A percentile compares a stretch with the other conserved stretches of the same genome.
Evolutionary conservation across 2,888 invertebrate genomes (phyloP).

Genomic region (Lasioglossum zephyrum): DNA sequence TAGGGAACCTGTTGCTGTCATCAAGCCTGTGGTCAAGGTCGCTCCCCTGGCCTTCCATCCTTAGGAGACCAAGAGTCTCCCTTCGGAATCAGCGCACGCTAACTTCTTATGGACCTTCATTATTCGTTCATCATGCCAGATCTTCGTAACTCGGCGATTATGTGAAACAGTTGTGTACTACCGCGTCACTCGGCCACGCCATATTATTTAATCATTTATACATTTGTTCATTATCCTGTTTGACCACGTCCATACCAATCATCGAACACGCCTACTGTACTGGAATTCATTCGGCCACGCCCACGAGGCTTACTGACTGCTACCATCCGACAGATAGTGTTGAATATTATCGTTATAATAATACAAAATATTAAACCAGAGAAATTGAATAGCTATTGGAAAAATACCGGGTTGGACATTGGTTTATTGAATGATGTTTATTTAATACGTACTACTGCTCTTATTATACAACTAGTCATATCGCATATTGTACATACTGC

Average conservation of each 20-base stretch:
- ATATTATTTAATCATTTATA: not conserved
- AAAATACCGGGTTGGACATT: not conserved
- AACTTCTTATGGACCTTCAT: conserved; percentile 6
- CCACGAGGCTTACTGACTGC: not conserved
- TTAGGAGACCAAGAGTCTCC: not conserved
- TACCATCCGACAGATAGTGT: not conserved
- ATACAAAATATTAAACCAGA: not conserved
- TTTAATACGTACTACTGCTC: not conserved
- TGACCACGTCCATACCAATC: not conserved
- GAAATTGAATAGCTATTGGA: not conserved
- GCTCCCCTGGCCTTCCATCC: conserved; percentile 61
- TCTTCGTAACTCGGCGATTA: not conserved
- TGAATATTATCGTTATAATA: not conserved
- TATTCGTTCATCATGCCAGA: not conserved
- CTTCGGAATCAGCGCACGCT: too few relatives aligned
- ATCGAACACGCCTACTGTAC: not conserved
- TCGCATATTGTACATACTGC: conserved; percentile 41
- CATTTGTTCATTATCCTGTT: not conserved
- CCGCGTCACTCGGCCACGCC: not conserved
- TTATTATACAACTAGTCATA: conserved; percentile 56
- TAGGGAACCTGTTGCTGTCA: conserved; percentile 76
- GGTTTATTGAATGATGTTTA: not conserved
- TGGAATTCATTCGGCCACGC: not conserved
- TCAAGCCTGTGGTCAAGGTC: conserved; percentile 65
- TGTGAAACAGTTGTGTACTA: not conserved